Evolutionary conservation across 2,888 invertebrate genomes (phyloP), one percentile per base, ranked within the genome.

Genomic region (Hesperia comma): DNA sequence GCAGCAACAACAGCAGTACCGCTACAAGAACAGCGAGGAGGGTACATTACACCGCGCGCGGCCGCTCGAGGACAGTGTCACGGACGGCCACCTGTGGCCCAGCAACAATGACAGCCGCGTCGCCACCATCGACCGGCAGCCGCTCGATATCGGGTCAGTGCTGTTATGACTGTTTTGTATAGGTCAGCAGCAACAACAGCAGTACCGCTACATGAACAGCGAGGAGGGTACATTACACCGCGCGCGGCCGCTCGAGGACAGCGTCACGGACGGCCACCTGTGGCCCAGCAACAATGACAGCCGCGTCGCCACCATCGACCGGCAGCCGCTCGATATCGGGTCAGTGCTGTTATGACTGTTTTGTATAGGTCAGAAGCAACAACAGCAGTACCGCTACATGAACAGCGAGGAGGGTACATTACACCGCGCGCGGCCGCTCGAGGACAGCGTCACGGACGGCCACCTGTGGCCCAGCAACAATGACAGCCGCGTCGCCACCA

Each of bases 321-420:
- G 93, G 0, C 93, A 93, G 73, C 93, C 93, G 12, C 83, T 92
- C 14, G 93, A 93, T 70, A 93, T 92, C 72, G 92, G 92, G 92
- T 92, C 64, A 77, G 79, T 51, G 8, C 1, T 2, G 0, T 1
- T 37, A 37, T 10, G 10, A 1, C 10, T 33, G 7, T 33, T 33
- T 8, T n/a, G n/a, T n/a, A n/a, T n/a, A n/a, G n/a, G n/a, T n/a
- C n/a, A n/a, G n/a, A n/a, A 93, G 72, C 93, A 93, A 81, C 93
- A 93, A 64, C 93, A 93, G 70, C 93, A 93, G 71, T 93, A 93
- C 82, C 87, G 93, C 81, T 93, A 93, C 88, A 93, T 93, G 93
- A 89, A 92, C 78, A 91, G 88, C 82, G 93, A 93, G 72, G 93
- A 89, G 69, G 90, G 93, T 69, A 92, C 93, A 17, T 78, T 93